Evolutionary conservation across 1,140 invertebrate genomes (phyloP).

Genomic region (Euborellia annulipes): DNA sequence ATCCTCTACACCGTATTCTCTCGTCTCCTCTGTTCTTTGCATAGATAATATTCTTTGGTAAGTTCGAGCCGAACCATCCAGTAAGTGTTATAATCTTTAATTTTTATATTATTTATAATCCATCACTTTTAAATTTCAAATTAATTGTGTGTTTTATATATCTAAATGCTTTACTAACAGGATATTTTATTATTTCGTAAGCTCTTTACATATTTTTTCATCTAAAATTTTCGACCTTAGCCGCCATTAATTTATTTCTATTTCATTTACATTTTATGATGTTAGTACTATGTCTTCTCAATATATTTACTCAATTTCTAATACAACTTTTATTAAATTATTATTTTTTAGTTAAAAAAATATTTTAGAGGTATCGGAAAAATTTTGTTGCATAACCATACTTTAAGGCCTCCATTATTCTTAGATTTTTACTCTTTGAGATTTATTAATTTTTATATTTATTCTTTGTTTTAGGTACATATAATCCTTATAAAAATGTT

Average conservation of each 20-base stretch:
- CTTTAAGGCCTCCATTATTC: not conserved
- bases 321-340: constrained; percentile 1
- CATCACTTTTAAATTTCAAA: no score
- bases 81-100: constrained; percentile 12
- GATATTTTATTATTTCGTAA: not conserved
- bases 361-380: no score
- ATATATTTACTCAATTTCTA: constrained; percentile 8
- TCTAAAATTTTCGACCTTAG: no score
- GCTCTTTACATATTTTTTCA: not conserved
- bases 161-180: no score
- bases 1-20: constrained; percentile 43
- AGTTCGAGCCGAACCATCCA: constrained; percentile 24
- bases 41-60: no score
- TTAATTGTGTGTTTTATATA: no score
- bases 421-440: not conserved
- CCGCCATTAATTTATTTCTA: not conserved
- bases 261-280: not conserved
- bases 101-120: not conserved
- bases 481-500: constrained; percentile 50
- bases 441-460: not conserved
- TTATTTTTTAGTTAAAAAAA: no score
- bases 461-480: constrained; percentile 9
- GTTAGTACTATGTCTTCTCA: no score
- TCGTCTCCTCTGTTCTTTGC: constrained; percentile 37
- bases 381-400: no score